These are phyloP conservation scores for Chymomyza costata DNA, from an alignment of 1,140 invertebrate genomes.

Conservation along the genomic window DNA sequence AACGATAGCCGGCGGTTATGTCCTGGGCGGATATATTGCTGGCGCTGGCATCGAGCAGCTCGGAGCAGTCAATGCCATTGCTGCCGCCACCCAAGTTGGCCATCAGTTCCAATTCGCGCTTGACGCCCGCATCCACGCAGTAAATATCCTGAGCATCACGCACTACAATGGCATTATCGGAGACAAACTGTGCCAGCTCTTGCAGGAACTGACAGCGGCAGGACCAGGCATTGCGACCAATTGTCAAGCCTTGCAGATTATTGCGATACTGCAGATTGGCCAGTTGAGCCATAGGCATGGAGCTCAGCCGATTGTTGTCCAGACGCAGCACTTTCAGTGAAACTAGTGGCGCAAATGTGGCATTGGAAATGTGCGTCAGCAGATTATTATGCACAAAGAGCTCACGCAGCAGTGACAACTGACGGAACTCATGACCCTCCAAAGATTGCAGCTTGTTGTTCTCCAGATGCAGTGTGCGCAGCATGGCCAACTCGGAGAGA, in stretches of 20 bases:
- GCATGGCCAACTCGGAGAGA: constrained; percentile 87
- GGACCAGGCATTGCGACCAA: constrained; percentile 90
- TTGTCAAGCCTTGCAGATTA: constrained; percentile 82
- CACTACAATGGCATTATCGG: constrained; percentile 87
- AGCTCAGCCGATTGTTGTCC: constrained; percentile 88
- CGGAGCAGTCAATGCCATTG: constrained; percentile 73
- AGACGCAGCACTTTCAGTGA: constrained; percentile 87
- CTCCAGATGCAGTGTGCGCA: constrained; percentile 89
- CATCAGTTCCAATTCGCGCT: constrained; percentile 83
- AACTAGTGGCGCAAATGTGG: constrained; percentile 84
- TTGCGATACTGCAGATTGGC: constrained; percentile 55
- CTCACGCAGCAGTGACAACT: constrained; percentile 85
- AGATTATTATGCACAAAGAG: constrained; percentile 91
- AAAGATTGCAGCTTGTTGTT: constrained; percentile 86
- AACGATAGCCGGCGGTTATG: constrained; percentile 81
- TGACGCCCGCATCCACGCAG: constrained; percentile 86
- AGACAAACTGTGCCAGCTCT: constrained; percentile 88
- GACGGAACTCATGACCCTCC: constrained; percentile 89
- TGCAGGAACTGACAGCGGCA: constrained; percentile 93
- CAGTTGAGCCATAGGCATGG: constrained; percentile 72
- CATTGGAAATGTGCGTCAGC: constrained; percentile 85
- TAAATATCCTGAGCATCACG: constrained; percentile 85
- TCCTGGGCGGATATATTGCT: constrained; percentile 83
- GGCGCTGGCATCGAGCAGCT: constrained; percentile 80
- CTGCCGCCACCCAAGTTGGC: constrained; percentile 77